These are phyloP conservation scores for Nasonia vitripennis DNA, from an alignment of 1,140 invertebrate genomes.

Conservation along the genomic window DNA sequence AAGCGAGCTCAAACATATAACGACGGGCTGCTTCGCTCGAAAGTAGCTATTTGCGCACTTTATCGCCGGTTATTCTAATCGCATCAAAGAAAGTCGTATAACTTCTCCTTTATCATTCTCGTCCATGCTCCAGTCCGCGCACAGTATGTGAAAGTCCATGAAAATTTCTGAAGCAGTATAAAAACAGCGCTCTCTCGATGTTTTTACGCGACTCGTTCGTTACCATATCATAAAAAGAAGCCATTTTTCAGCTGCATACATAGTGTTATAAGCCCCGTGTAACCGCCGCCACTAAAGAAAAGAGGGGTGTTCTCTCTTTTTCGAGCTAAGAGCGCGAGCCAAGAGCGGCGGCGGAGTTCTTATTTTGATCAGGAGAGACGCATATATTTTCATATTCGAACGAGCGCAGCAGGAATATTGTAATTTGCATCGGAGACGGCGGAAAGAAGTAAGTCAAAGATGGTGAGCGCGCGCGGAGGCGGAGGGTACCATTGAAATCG, in stretches of 20 bases:
- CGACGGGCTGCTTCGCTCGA: not conserved
- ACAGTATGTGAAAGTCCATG: constrained; percentile 45
- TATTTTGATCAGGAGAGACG: constrained; percentile 68
- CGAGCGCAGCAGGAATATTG: constrained; percentile 72
- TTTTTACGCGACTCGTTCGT: constrained; percentile 41
- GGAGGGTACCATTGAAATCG: constrained; percentile 65
- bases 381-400: constrained; percentile 73
- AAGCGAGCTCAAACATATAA: no score
- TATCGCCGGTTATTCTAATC: constrained; percentile 9
- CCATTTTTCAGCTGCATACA: constrained; percentile 40
- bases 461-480: constrained; percentile 40
- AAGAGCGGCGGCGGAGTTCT: constrained; percentile 50
- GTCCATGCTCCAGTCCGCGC: not conserved
- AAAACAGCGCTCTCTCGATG: constrained; percentile 23
- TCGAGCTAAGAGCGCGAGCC: constrained; percentile 28
- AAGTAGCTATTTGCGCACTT: not conserved
- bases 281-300: not conserved
- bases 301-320: not conserved
- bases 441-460: constrained; percentile 69
- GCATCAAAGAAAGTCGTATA: not conserved
- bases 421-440: constrained; percentile 73
- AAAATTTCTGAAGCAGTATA: constrained; percentile 39
- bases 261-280: constrained; percentile 26
- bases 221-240: constrained; percentile 46
- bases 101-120: not conserved